phyloP scores from a whole-genome alignment of 2,797 vertebrate species.

The Pangasius larnaudii region DNA sequence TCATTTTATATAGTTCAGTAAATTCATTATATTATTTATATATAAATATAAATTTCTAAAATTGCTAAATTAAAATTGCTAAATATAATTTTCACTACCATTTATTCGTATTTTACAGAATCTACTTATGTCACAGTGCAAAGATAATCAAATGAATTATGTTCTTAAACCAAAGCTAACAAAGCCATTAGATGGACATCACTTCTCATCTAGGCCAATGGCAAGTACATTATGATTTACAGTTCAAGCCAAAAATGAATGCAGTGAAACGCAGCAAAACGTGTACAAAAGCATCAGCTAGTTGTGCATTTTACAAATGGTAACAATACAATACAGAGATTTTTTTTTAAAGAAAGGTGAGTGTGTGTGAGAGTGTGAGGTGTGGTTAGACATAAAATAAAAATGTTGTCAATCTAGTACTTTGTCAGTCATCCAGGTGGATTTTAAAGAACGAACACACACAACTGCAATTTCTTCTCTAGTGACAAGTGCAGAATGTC shows the following conservation, averaged over 20 bases:
- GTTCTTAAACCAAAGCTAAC: no score
- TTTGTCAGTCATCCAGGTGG: neutral
- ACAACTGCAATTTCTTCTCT: slow-evolving; percentile 19
- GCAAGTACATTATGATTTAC: no score
- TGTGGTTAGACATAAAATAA: neutral
- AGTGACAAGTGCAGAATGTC: slow-evolving; percentile 73
- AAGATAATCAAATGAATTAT: no score
- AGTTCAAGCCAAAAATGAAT: no score
- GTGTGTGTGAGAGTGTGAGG: neutral
- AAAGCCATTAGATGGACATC: neutral
- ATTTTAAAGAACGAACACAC: neutral
- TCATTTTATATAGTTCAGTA: neutral
- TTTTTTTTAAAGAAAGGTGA: neutral
- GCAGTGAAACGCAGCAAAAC: no score
- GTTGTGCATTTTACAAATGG: neutral
- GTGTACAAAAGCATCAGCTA: no score
- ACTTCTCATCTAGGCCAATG: neutral
- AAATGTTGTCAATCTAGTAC: neutral
- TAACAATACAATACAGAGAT: no score
- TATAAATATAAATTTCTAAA: no score
- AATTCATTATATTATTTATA: neutral
- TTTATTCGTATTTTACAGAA: neutral
- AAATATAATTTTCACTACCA: neutral
- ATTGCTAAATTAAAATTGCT: neutral
- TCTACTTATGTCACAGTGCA: neutral